Percentiles rank a stretch among this genome's conserved stretches.
Evolutionary conservation across 2,888 invertebrate species (phyloP).

Genomic region (Ephialtes manifestator): DNA sequence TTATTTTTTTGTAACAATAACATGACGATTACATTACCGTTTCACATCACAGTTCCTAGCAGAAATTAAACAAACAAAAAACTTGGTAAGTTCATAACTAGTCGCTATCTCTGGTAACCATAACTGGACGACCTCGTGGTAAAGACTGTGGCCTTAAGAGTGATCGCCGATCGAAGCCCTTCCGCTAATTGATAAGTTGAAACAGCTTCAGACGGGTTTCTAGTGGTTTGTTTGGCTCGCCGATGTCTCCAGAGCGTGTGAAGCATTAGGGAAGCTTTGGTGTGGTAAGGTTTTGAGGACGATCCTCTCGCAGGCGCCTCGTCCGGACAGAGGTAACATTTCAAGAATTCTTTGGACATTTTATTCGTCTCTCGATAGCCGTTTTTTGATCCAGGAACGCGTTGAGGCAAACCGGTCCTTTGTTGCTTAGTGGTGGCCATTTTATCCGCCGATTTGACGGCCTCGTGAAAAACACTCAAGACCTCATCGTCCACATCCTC

Average conservation of each 20-base stretch:
- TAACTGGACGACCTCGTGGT: constrained; percentile 73
- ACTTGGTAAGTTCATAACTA: constrained; percentile 19
- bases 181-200: constrained; percentile 2
- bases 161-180: constrained; percentile 71
- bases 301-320: constrained; percentile 83
- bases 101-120: constrained; percentile 76
- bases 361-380: constrained; percentile 69
- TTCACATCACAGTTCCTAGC: neutral
- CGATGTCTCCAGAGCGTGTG: constrained; percentile 87
- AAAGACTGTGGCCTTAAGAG: constrained; percentile 78
- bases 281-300: constrained; percentile 85
- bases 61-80: neutral
- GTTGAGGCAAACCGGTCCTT: constrained; percentile 58
- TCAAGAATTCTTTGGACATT: constrained; percentile 70
- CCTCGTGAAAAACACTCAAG: constrained; percentile 47
- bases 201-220: constrained; percentile 2
- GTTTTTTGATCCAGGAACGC: constrained; percentile 79
- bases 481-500: constrained; percentile 68
- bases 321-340: constrained; percentile 81
- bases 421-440: constrained; percentile 27
- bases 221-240: constrained; percentile 46
- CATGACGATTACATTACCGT: no score
- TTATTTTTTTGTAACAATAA: no score
- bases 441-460: constrained; percentile 48
- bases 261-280: constrained; percentile 85